A percentile compares a stretch with the other conserved stretches of the same genome.
phyloP scores from a whole-genome alignment of 1,140 invertebrate genomes.

The Procambarus clarkii region DNA sequence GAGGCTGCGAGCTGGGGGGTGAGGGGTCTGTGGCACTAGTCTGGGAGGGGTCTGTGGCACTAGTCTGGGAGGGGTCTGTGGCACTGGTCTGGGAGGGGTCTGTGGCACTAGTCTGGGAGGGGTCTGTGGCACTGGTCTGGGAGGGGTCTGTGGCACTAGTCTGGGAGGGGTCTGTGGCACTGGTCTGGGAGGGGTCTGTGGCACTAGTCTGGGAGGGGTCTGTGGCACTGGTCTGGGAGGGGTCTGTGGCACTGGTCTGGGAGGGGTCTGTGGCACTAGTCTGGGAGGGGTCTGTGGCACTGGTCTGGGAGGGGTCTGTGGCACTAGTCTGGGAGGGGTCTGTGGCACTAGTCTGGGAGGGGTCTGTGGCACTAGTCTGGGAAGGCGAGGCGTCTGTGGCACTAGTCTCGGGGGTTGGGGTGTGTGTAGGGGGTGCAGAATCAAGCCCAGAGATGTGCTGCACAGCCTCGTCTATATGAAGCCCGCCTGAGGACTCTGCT shows the following conservation, averaged over 20 bases:
- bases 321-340: not conserved
- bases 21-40: not conserved
- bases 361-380: no score
- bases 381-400: not conserved
- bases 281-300: no score
- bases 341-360: not conserved
- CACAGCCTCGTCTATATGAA: not conserved
- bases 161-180: not conserved
- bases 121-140: not conserved
- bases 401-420: not conserved
- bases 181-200: not conserved
- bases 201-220: not conserved
- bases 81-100: no score
- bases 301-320: conserved; percentile 3
- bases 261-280: not conserved
- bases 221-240: not conserved
- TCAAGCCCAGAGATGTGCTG: no score
- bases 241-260: no score
- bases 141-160: not conserved
- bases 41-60: not conserved
- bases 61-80: not conserved
- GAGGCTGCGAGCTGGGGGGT: not conserved
- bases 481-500: not conserved
- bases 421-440: no score
- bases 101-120: not conserved